phyloP scores from a whole-genome alignment of 2,113 vertebrate species.

The Anguilla japonica region DNA sequence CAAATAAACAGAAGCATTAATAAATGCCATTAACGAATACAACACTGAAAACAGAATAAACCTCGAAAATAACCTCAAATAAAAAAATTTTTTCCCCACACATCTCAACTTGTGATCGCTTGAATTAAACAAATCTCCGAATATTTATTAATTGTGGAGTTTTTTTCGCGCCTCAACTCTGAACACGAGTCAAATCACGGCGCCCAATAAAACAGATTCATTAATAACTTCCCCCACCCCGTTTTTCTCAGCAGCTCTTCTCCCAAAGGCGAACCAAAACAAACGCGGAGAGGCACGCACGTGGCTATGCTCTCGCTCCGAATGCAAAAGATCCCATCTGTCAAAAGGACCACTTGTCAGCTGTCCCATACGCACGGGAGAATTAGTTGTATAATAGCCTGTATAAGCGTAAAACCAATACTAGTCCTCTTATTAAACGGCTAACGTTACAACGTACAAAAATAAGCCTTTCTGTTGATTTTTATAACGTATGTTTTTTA shows the following conservation, averaged over 20 bases:
- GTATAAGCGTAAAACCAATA: neutral
- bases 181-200: neutral
- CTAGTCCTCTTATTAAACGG: no score
- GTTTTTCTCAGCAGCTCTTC: conserved; percentile 35
- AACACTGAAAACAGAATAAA: no score
- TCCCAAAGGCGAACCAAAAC: conserved; percentile 5
- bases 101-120: no score
- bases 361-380: neutral
- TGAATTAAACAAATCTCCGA: no score
- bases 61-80: no score
- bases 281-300: neutral
- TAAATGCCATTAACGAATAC: no score
- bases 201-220: neutral
- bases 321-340: neutral
- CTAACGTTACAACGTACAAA: no score
- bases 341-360: neutral
- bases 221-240: conserved; percentile 31
- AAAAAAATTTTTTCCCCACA: no score
- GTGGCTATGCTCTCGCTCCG: neutral
- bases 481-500: no score
- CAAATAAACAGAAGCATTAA: no score
- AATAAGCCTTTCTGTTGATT: no score
- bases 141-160: no score
- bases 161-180: neutral
- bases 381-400: neutral